Conservation (phyloP, 2,797 vertebrate species). For the Sparus aurata region DNA sequence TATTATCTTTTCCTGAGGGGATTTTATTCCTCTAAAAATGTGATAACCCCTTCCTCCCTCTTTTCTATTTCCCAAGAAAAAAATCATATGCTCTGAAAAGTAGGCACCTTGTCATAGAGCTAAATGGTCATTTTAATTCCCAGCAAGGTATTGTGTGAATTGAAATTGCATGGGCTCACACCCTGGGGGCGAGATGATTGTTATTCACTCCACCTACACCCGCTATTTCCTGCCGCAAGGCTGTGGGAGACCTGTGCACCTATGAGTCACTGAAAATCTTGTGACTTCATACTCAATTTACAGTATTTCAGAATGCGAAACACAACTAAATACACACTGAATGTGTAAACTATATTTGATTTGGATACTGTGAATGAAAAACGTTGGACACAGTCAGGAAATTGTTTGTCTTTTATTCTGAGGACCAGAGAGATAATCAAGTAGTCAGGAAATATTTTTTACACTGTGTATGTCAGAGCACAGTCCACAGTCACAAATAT, state of each 20-base stretch:
- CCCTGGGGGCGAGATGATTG: slow-evolving; percentile 53
- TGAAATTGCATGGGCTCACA: slow-evolving; percentile 57
- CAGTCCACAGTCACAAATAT: neutral
- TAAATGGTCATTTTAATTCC: slow-evolving; percentile 68
- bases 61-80: neutral
- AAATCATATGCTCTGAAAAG: slow-evolving; percentile 36
- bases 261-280: slow-evolving; percentile 28
- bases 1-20: neutral
- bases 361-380: slow-evolving; percentile 18
- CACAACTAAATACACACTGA: slow-evolving; percentile 11
- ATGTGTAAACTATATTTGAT: slow-evolving; percentile 7
- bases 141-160: slow-evolving; percentile 46
- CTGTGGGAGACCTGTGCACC: slow-evolving; percentile 49
- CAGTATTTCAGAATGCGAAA: slow-evolving; percentile 9
- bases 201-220: slow-evolving; percentile 55
- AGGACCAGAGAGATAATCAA: slow-evolving; percentile 1
- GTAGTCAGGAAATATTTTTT: slow-evolving; percentile 5
- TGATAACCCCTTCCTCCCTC: slow-evolving; percentile 1
- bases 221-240: slow-evolving; percentile 49
- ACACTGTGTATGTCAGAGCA: neutral
- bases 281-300: slow-evolving; percentile 35
- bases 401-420: slow-evolving; percentile 6
- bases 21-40: slow-evolving; percentile 25
- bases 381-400: slow-evolving; percentile 9
- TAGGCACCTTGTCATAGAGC: slow-evolving; percentile 32